Percentiles rank a stretch among this genome's conserved stretches.
Evolutionary conservation across 2,113 vertebrate genomes (phyloP).

Genomic region (Cynopterus brachyotis): DNA sequence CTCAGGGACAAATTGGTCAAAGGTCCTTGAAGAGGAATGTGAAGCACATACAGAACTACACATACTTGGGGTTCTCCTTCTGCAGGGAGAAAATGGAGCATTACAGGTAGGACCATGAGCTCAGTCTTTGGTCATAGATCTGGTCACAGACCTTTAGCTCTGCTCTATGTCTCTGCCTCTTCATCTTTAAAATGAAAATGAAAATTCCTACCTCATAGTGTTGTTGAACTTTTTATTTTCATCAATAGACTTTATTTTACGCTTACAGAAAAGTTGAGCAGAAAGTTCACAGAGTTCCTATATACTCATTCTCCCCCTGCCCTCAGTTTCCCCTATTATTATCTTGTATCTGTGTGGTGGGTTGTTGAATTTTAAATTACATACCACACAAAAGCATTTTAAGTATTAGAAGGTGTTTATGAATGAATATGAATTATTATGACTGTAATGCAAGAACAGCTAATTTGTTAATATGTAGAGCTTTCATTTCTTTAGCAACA

Average conservation of each 20-base stretch:
- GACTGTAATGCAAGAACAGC: not conserved
- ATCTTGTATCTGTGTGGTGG: not conserved
- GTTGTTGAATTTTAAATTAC: conserved; percentile 6
- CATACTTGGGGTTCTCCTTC: not conserved
- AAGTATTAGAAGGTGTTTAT: not conserved
- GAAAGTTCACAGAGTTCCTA: not conserved
- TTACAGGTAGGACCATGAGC: not conserved
- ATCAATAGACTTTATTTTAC: not conserved
- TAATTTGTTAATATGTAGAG: not conserved
- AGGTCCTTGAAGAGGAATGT: not conserved
- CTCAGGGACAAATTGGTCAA: not conserved
- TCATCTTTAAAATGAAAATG: not conserved
- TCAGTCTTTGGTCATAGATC: not conserved
- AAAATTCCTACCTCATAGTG: not conserved
- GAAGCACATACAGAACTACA: not conserved
- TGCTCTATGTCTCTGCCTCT: not conserved
- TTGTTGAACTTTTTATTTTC: not conserved
- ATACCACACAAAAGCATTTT: not conserved
- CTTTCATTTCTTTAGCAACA: not conserved
- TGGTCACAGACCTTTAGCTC: not conserved
- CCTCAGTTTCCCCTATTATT: not conserved
- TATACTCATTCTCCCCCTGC: not conserved
- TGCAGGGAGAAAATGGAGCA: not conserved
- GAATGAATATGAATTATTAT: not conserved
- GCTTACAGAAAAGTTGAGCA: not conserved